phyloP scores from a whole-genome alignment of 2,888 invertebrate species.

The Tuta absoluta region DNA sequence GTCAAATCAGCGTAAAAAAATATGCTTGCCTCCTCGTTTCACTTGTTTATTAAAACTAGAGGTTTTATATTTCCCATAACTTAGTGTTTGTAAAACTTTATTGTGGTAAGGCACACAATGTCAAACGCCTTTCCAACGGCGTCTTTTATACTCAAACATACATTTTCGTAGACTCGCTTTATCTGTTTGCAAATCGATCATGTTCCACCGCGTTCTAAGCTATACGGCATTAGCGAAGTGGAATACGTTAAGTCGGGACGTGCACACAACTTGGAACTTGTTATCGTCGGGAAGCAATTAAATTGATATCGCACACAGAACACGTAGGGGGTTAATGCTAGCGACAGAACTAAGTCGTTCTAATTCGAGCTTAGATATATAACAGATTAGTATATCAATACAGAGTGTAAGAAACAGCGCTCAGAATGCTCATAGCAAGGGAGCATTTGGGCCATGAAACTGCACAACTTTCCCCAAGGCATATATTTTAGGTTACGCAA shows the following conservation, averaged over 20 bases:
- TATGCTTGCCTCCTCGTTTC: no score
- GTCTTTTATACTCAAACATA: not conserved
- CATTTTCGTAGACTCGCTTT: not conserved
- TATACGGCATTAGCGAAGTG: not conserved
- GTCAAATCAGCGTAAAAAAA: no score
- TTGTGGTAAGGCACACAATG: no score
- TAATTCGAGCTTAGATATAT: not conserved
- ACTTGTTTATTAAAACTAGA: no score
- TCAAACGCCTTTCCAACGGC: no score
- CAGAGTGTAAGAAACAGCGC: no score
- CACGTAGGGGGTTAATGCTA: constrained; percentile 14
- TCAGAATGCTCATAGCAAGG: no score
- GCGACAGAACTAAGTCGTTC: constrained; percentile 13
- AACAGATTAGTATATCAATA: not conserved
- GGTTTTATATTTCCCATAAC: no score
- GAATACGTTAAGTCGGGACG: constrained; percentile 7
- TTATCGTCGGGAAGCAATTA: constrained; percentile 20
- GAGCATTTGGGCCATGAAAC: no score
- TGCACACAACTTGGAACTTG: constrained; percentile 19
- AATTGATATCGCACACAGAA: constrained; percentile 17
- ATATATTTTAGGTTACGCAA: no score
- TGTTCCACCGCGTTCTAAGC: not conserved
- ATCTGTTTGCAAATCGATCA: constrained; percentile 9
- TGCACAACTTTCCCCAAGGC: no score
- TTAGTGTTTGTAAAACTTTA: no score